phyloP scores from a whole-genome alignment of 1,140 invertebrate species.

The Temnothorax curvispinosus region DNA sequence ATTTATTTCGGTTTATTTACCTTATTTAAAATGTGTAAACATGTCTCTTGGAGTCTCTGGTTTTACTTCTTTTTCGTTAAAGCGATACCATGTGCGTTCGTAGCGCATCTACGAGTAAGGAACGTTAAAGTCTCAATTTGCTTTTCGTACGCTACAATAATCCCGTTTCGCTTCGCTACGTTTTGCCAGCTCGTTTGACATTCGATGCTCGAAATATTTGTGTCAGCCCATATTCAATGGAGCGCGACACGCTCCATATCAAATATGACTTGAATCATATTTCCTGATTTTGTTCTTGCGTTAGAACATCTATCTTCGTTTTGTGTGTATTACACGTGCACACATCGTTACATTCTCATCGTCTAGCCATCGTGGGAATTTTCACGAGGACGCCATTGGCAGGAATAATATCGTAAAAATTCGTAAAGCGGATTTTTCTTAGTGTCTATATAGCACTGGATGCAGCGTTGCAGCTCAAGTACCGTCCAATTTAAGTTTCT shows the following conservation, averaged over 20 bases:
- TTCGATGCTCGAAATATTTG: conserved; percentile 60
- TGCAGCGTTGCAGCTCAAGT: conserved; percentile 11
- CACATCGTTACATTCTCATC: conserved; percentile 37
- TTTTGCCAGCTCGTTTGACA: conserved; percentile 50
- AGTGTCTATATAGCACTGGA: conserved; percentile 1
- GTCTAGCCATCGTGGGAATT: neutral
- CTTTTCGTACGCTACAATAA: conserved; percentile 23
- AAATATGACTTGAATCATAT: conserved; percentile 44
- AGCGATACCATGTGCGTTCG: neutral
- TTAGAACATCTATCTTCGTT: conserved; percentile 36
- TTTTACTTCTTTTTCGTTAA: neutral
- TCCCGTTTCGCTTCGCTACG: conserved; percentile 13
- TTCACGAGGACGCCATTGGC: neutral
- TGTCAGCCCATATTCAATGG: neutral
- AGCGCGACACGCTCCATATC: neutral
- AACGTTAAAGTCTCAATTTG: conserved; percentile 38
- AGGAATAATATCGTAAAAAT: conserved; percentile 50
- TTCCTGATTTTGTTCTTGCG: conserved; percentile 40
- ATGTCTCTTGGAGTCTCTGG: neutral
- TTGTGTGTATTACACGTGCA: neutral
- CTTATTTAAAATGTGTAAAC: neutral
- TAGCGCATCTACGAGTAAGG: conserved; percentile 2
- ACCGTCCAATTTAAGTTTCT: conserved; percentile 37
- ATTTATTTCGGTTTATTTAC: neutral
- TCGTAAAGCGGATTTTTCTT: conserved; percentile 49